Percentiles rank a stretch among this genome's conserved stretches.
Evolutionary conservation across 92 coral and sea anemone genomes (phyloP).

Genomic region (Isaurus tuberculatus): DNA sequence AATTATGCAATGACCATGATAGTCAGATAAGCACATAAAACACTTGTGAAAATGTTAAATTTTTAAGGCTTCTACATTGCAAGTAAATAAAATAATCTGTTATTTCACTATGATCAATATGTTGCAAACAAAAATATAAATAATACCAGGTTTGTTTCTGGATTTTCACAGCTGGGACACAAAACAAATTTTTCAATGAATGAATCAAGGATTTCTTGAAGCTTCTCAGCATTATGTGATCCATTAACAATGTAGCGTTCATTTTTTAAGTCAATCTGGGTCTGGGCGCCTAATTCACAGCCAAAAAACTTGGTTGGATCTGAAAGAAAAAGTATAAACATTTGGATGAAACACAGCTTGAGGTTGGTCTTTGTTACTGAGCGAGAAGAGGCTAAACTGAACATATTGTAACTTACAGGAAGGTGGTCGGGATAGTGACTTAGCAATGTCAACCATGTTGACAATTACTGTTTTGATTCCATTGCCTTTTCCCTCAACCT

Average conservation of each 20-base stretch:
- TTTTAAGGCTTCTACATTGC: no score
- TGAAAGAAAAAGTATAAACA: slow-evolving; percentile 12
- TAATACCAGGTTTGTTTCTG: slow-evolving; percentile 94
- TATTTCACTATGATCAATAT: no score
- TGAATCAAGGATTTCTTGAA: slow-evolving; percentile 97
- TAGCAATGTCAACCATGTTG: slow-evolving; percentile 98
- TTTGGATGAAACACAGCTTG: neutral
- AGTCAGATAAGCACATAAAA: no score
- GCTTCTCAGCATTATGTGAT: slow-evolving; percentile 95
- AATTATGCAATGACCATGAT: no score
- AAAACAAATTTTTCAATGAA: slow-evolving; percentile 99
- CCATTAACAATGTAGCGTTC: slow-evolving; percentile 99
- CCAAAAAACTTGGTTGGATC: slow-evolving; percentile 99
- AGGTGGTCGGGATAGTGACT: slow-evolving; percentile 91
- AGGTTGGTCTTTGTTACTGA: no score
- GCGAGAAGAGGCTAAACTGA: neutral
- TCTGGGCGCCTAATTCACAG: slow-evolving; percentile 99
- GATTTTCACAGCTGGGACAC: slow-evolving; percentile 97
- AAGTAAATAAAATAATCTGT: no score
- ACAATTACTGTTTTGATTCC: slow-evolving; percentile 99
- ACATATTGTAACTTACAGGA: slow-evolving; percentile 75
- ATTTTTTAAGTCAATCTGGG: slow-evolving; percentile 96
- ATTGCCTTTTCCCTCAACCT: slow-evolving; percentile 99
- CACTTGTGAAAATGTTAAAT: no score
- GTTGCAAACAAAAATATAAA: no score